Percentiles rank a stretch among this genome's conserved stretches.
Conservation (phyloP, 1,140 invertebrate species). For the Drosophila neocordata region DNA sequence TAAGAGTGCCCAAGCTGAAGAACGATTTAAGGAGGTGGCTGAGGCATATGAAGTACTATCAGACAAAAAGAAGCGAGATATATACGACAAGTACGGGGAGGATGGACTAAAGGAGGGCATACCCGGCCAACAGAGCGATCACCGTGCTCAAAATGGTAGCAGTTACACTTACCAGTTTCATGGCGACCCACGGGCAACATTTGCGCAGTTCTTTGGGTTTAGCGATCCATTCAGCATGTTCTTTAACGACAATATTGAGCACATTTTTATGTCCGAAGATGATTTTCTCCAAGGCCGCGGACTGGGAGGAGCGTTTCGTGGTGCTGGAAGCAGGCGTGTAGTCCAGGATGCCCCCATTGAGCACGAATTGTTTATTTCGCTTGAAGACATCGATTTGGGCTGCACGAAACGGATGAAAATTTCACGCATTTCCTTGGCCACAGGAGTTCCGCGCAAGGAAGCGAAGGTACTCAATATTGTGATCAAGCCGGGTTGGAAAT, state of each 20-base stretch:
- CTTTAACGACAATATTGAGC: conserved; percentile 58
- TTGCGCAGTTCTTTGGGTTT: conserved; percentile 89
- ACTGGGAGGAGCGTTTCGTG: conserved; percentile 68
- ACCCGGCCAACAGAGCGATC: conserved; percentile 94
- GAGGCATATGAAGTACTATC: conserved; percentile 93
- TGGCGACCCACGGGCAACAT: conserved; percentile 91
- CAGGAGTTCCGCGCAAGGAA: conserved; percentile 87
- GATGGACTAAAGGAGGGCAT: conserved; percentile 93
- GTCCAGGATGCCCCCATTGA: conserved; percentile 92
- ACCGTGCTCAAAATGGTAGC: conserved; percentile 86
- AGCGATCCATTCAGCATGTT: conserved; percentile 82
- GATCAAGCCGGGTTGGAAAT: conserved; percentile 96
- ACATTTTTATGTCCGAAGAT: conserved; percentile 84
- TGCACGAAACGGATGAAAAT: conserved; percentile 98
- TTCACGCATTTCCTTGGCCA: conserved; percentile 87
- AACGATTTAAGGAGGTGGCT: conserved; percentile 95
- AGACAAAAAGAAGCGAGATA: conserved; percentile 94
- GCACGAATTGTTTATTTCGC: conserved; percentile 91
- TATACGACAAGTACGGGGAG: conserved; percentile 96
- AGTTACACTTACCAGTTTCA: conserved; percentile 88
- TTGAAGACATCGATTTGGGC: conserved; percentile 91
- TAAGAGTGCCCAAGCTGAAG: conserved; percentile 93
- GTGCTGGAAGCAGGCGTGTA: conserved; percentile 23
- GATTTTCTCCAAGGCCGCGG: conserved; percentile 55
- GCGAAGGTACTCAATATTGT: conserved; percentile 95